phyloP scores from a whole-genome alignment of 2,113 vertebrate species.

The Pedetes capensis region DNA sequence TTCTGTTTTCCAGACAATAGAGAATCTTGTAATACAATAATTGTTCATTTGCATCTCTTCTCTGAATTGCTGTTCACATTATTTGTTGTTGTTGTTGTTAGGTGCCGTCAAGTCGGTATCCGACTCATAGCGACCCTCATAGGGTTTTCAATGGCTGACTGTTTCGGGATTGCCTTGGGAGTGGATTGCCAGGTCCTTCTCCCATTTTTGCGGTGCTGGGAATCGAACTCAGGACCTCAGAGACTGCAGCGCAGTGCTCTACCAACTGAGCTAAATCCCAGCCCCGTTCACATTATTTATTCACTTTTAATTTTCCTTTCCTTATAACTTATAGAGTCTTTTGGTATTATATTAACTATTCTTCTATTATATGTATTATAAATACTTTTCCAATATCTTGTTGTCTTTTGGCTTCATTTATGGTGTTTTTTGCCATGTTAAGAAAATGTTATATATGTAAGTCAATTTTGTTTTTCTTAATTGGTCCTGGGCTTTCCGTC shows the following conservation, averaged over 20 bases:
- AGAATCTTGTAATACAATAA: background rate
- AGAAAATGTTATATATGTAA: background rate
- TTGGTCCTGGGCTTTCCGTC: background rate
- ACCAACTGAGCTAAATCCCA: too few relatives aligned
- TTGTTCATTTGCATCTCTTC: background rate
- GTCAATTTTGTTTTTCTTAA: background rate
- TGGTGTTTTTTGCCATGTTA: background rate
- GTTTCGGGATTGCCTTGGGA: too few relatives aligned
- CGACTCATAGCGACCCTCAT: too few relatives aligned
- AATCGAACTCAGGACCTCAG: too few relatives aligned
- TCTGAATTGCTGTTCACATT: constrained; percentile 36
- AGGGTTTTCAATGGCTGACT: too few relatives aligned
- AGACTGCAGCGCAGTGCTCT: too few relatives aligned
- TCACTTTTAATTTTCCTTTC: constrained; percentile 29
- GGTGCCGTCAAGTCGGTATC: too few relatives aligned
- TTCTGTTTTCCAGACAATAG: constrained; percentile 32
- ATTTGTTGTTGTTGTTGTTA: too few relatives aligned
- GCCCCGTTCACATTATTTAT: background rate
- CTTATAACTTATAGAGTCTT: background rate
- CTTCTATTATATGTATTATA: background rate
- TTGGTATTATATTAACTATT: background rate
- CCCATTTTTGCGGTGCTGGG: too few relatives aligned
- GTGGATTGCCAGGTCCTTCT: too few relatives aligned
- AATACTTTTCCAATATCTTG: background rate
- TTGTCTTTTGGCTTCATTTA: background rate